phyloP scores from a whole-genome alignment of 1,140 invertebrate genomes.

The Lepidostoma basale region DNA sequence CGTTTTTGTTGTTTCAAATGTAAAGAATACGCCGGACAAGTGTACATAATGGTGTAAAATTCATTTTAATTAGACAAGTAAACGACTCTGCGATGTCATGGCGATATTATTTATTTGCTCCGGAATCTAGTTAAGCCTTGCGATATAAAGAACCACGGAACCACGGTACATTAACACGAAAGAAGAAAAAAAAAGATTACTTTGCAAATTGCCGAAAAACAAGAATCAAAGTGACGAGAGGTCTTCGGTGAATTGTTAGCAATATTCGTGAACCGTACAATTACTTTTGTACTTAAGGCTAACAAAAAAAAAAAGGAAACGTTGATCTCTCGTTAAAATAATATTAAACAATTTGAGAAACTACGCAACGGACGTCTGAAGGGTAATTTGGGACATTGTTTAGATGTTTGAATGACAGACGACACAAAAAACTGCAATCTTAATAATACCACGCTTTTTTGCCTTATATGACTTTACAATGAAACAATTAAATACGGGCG shows the following conservation, averaged over 20 bases:
- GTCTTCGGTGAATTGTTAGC: neutral
- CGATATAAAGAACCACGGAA: neutral
- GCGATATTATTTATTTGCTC: neutral
- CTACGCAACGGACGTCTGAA: neutral
- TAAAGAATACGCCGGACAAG: no score
- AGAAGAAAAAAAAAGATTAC: conserved; percentile 3
- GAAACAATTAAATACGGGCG: no score
- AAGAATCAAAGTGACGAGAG: conserved; percentile 8
- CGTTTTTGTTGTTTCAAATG: no score
- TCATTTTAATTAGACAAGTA: no score
- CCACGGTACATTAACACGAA: conserved; percentile 11
- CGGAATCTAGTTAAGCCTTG: neutral
- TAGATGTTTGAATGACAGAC: no score
- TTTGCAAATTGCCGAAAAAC: conserved; percentile 1
- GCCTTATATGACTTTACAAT: no score
- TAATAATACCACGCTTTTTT: no score
- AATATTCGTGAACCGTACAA: neutral
- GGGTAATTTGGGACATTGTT: no score
- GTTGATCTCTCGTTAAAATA: conserved; percentile 1
- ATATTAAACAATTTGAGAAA: no score
- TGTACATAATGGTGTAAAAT: no score
- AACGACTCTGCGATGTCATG: neutral
- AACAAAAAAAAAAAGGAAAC: conserved; percentile 5
- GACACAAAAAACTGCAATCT: no score
- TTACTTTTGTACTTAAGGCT: neutral